These are phyloP conservation scores for Pluvianellus socialis DNA, from an alignment of 2,113 vertebrate genomes.

Conservation along the genomic window DNA sequence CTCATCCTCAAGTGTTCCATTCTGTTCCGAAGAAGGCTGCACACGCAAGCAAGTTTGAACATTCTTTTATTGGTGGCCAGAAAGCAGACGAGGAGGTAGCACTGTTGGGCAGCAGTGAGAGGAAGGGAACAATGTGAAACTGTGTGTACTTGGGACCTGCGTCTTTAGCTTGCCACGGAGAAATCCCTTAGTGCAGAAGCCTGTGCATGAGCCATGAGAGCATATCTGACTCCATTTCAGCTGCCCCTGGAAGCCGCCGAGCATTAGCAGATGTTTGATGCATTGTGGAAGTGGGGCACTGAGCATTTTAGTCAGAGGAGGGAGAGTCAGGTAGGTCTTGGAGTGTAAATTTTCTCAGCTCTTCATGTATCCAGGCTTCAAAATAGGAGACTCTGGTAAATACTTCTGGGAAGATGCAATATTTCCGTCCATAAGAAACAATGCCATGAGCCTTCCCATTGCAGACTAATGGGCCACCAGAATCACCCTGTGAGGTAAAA, in stretches of 20 bases:
- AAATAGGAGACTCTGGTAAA: neutral
- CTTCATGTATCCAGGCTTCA: neutral
- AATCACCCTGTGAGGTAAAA: neutral
- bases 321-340: neutral
- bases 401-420: accelerated
- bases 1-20: accelerated
- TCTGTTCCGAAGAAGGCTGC: neutral
- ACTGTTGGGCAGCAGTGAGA: neutral
- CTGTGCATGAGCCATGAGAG: too few relatives aligned
- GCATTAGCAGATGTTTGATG: neutral
- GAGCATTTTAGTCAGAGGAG: neutral
- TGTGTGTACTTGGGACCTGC: neutral
- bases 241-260: neutral
- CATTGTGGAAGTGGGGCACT: neutral
- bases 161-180: neutral
- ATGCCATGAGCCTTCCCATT: neutral
- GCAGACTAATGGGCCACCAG: neutral
- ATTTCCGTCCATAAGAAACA: accelerated
- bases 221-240: neutral
- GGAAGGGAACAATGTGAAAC: neutral
- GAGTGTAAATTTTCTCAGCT: neutral
- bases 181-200: neutral
- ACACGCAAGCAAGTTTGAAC: neutral
- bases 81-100: neutral
- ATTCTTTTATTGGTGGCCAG: neutral